phyloP scores from a whole-genome alignment of 2,797 vertebrate genomes.

The Betta splendens region DNA sequence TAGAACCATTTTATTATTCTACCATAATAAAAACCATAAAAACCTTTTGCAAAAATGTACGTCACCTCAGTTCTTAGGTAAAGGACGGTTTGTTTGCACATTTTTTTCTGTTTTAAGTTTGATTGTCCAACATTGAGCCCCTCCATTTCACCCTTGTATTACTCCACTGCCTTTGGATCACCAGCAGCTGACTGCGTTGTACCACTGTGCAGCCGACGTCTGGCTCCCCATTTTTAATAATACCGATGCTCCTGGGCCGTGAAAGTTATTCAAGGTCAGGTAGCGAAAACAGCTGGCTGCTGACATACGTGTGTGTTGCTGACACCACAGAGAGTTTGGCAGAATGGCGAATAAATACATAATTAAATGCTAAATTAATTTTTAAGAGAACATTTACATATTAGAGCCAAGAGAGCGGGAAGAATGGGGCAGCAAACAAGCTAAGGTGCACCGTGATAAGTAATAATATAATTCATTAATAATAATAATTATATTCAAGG shows the following conservation, averaged over 20 bases:
- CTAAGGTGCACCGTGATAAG: neutral
- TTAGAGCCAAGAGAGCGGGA: conserved; percentile 19
- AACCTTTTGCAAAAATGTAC: no score
- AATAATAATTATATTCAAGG: neutral
- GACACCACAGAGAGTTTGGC: conserved; percentile 33
- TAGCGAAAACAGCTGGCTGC: conserved; percentile 42
- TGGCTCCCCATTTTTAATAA: conserved; percentile 10
- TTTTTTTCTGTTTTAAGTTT: no score
- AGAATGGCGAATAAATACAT: conserved; percentile 55
- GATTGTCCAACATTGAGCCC: no score
- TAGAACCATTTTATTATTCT: no score
- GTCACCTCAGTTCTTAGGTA: no score
- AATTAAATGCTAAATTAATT: conserved; percentile 56
- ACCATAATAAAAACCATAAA: no score
- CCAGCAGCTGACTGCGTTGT: neutral
- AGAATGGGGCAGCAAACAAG: conserved; percentile 10
- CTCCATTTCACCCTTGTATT: neutral
- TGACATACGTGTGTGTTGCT: conserved; percentile 14
- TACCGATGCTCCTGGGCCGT: neutral
- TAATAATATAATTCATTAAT: neutral
- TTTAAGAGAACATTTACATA: conserved; percentile 41
- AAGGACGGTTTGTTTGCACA: no score
- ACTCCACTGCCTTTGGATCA: neutral
- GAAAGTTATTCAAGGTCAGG: conserved; percentile 39
- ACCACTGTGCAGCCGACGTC: neutral